Percentiles rank a stretch among this genome's conserved stretches.
These are phyloP conservation scores for Deroptyus accipitrinus DNA, from an alignment of 2,113 vertebrate species.

Conservation along the genomic window DNA sequence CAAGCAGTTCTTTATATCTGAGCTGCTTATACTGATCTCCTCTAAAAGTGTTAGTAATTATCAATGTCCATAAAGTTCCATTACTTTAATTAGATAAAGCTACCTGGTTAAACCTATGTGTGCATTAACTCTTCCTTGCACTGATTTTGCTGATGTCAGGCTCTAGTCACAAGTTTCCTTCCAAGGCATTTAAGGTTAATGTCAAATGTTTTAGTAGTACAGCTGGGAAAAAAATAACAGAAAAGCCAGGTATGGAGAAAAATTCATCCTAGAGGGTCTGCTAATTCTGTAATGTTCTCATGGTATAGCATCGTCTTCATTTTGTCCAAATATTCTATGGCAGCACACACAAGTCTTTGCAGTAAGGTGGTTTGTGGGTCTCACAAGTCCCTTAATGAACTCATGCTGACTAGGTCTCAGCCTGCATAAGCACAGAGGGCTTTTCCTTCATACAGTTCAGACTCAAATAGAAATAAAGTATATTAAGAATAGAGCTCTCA, in stretches of 20 bases:
- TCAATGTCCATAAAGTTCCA: background rate
- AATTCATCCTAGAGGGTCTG: background rate
- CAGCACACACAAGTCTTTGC: background rate
- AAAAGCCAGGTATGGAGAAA: background rate
- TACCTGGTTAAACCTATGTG: background rate
- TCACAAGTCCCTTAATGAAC: background rate
- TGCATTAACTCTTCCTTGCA: background rate
- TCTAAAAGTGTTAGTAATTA: background rate
- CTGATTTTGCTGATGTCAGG: background rate
- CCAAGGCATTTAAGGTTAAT: background rate
- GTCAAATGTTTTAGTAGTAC: background rate
- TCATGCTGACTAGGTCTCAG: background rate
- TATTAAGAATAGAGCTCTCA: background rate
- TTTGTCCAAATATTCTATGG: background rate
- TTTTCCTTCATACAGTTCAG: background rate
- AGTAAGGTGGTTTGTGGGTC: background rate
- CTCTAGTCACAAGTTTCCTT: background rate
- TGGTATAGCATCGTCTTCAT: background rate
- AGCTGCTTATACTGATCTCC: background rate
- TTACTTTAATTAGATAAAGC: background rate
- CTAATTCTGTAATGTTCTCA: background rate
- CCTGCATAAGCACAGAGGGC: background rate
- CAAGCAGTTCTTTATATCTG: background rate
- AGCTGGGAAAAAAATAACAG: background rate
- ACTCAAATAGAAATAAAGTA: background rate